phyloP scores from a whole-genome alignment of 2,113 vertebrate species.

The Lepidothrix coronata region DNA sequence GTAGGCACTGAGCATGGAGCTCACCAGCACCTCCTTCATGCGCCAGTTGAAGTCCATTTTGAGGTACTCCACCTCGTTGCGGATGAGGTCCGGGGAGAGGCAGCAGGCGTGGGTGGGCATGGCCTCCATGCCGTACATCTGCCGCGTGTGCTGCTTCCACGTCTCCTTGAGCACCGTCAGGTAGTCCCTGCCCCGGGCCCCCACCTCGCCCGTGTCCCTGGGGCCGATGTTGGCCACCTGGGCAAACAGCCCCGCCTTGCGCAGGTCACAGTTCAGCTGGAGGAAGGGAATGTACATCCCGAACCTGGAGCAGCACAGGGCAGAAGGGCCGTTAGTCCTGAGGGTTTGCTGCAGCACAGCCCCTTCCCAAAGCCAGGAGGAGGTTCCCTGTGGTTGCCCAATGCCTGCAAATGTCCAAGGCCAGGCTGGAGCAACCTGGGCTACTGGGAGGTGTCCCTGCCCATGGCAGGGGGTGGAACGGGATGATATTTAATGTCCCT shows the following conservation, averaged over 20 bases:
- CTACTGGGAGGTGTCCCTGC: neutral
- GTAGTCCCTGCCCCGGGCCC: constrained; percentile 84
- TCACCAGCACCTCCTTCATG: constrained; percentile 98
- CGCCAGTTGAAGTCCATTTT: constrained; percentile 99
- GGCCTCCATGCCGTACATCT: constrained; percentile 86
- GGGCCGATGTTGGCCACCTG: constrained; percentile 85
- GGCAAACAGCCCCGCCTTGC: constrained; percentile 80
- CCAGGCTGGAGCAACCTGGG: neutral
- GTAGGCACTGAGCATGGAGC: constrained; percentile 98
- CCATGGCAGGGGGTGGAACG: neutral
- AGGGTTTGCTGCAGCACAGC: accelerated
- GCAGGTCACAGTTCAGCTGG: constrained; percentile 88
- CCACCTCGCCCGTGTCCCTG: constrained; percentile 79
- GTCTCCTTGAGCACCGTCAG: constrained; percentile 91
- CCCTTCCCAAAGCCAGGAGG: neutral
- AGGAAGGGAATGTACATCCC: constrained; percentile 99
- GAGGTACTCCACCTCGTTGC: constrained; percentile 94
- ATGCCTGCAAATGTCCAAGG: neutral
- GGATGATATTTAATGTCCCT: neutral
- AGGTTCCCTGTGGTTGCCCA: neutral
- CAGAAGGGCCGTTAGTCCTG: neutral
- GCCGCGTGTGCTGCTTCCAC: constrained; percentile 94
- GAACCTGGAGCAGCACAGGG: constrained; percentile 76
- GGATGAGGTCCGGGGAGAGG: constrained; percentile 94
- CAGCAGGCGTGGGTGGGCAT: constrained; percentile 98